phyloP scores from a whole-genome alignment of 2,888 invertebrate species.

The Leucophenga montana region DNA sequence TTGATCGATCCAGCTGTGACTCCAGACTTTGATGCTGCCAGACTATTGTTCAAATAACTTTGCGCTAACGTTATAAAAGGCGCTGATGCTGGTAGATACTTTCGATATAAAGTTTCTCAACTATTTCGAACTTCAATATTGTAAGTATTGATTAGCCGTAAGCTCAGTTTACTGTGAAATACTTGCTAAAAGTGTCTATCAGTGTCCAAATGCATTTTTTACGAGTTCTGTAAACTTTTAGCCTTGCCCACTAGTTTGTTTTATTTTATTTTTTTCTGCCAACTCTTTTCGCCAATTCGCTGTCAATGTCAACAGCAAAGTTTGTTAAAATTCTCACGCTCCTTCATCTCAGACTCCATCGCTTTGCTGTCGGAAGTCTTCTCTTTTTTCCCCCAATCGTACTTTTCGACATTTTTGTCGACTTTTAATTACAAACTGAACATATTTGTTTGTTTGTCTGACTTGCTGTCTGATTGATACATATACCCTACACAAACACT shows the following conservation, averaged over 20 bases:
- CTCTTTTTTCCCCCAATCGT: background rate
- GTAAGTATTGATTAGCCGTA: too few relatives aligned
- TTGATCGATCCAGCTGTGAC: too few relatives aligned
- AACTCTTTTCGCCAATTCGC: conserved; percentile 23
- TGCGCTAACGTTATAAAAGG: too few relatives aligned
- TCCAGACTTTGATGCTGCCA: too few relatives aligned
- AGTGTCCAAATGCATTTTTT: background rate
- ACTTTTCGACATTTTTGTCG: conserved; percentile 43
- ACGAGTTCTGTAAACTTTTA: conserved; percentile 14
- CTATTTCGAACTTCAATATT: too few relatives aligned
- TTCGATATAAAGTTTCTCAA: too few relatives aligned
- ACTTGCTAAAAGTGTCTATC: too few relatives aligned
- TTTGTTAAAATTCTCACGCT: conserved; percentile 64
- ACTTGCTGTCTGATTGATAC: conserved; percentile 31
- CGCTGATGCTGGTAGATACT: too few relatives aligned
- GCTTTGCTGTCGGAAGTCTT: background rate
- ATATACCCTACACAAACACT: too few relatives aligned
- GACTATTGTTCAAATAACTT: too few relatives aligned
- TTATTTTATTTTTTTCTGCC: conserved; percentile 28
- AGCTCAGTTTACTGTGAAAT: too few relatives aligned
- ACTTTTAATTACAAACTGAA: conserved; percentile 57
- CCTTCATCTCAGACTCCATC: conserved; percentile 23
- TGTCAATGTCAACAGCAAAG: conserved; percentile 27
- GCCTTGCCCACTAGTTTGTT: too few relatives aligned
- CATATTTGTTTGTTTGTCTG: conserved; percentile 12